Conservation (phyloP, 2,797 vertebrate genomes). For the Halcyon smyrnensis region DNA sequence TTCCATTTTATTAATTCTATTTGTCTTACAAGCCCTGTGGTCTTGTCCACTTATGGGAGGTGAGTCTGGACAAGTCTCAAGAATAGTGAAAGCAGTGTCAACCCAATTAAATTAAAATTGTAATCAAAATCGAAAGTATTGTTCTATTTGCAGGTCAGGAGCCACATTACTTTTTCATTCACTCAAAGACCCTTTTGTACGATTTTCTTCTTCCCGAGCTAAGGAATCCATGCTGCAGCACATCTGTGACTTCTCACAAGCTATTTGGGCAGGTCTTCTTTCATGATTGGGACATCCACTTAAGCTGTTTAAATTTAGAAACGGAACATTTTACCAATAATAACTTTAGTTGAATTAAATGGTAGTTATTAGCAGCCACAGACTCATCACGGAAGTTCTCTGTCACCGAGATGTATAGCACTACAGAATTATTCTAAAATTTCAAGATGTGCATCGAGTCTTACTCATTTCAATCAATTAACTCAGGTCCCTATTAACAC, state of each 20-base stretch:
- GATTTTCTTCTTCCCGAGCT: not conserved
- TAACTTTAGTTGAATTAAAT: not conserved
- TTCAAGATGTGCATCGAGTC: not conserved
- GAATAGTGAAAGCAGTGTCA: not conserved
- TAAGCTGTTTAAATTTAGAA: conserved; percentile 4
- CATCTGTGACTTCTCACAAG: not conserved
- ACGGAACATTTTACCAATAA: not conserved
- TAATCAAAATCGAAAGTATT: not conserved
- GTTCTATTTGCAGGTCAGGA: not conserved
- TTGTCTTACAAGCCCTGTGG: not conserved
- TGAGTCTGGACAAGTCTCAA: not conserved
- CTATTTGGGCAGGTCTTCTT: not conserved
- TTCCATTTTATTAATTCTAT: not conserved
- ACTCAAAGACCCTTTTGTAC: not conserved
- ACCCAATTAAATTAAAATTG: not conserved
- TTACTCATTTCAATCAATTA: conserved; percentile 18
- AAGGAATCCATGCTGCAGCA: not conserved
- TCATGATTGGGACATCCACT: not conserved
- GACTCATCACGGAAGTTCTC: not conserved
- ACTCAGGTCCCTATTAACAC: not conserved
- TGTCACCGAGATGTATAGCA: not conserved
- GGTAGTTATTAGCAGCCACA: conserved; percentile 1
- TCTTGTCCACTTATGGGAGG: not conserved
- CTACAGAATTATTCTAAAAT: conserved; percentile 18
- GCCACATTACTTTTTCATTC: not conserved